Conservation (phyloP, 2,888 invertebrate genomes). For the Trichogramma dendrolimi region DNA sequence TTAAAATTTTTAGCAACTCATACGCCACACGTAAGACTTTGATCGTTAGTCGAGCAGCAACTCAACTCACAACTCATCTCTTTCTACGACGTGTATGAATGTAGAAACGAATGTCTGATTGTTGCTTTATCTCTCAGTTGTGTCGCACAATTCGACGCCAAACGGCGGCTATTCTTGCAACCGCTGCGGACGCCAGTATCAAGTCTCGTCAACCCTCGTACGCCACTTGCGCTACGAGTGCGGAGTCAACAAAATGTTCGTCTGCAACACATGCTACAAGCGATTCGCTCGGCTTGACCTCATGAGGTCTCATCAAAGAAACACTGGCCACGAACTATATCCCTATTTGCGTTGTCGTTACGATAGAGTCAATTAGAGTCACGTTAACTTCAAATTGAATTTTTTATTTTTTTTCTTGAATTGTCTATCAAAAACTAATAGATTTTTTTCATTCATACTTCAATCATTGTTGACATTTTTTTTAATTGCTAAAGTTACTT, state of each 20-base stretch:
- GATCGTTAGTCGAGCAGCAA: too few species aligned
- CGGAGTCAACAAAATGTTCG: constrained; percentile 50
- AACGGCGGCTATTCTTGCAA: constrained; percentile 28
- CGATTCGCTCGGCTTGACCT: constrained; percentile 50
- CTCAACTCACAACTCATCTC: too few species aligned
- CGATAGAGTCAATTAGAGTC: constrained; percentile 11
- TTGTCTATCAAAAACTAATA: constrained; percentile 1
- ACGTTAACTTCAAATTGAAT: constrained; percentile 1
- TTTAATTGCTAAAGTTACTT: not conserved
- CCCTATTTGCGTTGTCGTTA: constrained; percentile 34
- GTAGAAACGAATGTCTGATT: too few species aligned
- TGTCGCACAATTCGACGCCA: constrained; percentile 1
- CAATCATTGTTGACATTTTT: constrained; percentile 2
- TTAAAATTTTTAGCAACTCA: too few species aligned
- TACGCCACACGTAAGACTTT: too few species aligned
- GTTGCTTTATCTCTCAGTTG: too few species aligned
- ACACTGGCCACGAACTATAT: constrained; percentile 35
- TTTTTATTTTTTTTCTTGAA: not conserved
- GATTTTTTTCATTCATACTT: not conserved
- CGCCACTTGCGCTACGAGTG: constrained; percentile 49
- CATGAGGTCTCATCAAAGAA: constrained; percentile 41
- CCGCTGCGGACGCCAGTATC: constrained; percentile 39
- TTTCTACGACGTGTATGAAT: too few species aligned
- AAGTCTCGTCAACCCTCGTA: constrained; percentile 38
- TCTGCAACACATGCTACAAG: constrained; percentile 49